phyloP scores from a whole-genome alignment of 64 coral and sea anemone genomes.

The Porites australiensis region DNA sequence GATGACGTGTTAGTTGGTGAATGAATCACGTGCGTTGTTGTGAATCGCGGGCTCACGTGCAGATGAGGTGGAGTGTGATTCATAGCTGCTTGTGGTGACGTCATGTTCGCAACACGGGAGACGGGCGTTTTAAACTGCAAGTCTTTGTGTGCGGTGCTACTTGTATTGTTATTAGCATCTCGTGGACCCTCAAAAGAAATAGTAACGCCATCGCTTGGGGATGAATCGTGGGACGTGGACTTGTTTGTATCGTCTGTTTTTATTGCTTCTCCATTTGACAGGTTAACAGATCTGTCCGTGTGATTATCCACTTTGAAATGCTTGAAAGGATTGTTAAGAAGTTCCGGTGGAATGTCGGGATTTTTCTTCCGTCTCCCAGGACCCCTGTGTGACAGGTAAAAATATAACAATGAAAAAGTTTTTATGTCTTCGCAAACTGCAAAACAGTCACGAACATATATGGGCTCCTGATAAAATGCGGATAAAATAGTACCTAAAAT shows the following conservation, averaged over 20 bases:
- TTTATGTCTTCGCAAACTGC: no score
- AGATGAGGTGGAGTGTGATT: constrained; percentile 27
- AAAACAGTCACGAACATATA: no score
- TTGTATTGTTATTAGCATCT: constrained; percentile 84
- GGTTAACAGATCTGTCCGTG: background rate
- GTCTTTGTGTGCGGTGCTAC: background rate
- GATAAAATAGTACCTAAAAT: no score
- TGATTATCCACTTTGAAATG: constrained; percentile 81
- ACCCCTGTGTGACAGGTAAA: constrained; percentile 57
- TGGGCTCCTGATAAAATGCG: no score
- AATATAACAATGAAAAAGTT: background rate
- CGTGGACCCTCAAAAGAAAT: constrained; percentile 49
- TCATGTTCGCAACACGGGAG: constrained; percentile 20
- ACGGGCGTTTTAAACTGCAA: constrained; percentile 30
- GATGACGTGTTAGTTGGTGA: constrained; percentile 26
- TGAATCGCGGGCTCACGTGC: constrained; percentile 43
- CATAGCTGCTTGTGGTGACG: background rate
- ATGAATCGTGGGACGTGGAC: constrained; percentile 44
- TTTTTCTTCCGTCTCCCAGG: constrained; percentile 93
- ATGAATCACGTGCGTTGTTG: constrained; percentile 42
- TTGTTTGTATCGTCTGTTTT: constrained; percentile 24
- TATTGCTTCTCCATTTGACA: constrained; percentile 34
- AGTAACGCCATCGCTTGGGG: background rate
- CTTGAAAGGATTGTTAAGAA: constrained; percentile 88
- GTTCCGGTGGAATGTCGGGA: constrained; percentile 90